Base-by-base conservation (phyloP, 2,113 vertebrate species). In the Odocoileus hemionus region DNA sequence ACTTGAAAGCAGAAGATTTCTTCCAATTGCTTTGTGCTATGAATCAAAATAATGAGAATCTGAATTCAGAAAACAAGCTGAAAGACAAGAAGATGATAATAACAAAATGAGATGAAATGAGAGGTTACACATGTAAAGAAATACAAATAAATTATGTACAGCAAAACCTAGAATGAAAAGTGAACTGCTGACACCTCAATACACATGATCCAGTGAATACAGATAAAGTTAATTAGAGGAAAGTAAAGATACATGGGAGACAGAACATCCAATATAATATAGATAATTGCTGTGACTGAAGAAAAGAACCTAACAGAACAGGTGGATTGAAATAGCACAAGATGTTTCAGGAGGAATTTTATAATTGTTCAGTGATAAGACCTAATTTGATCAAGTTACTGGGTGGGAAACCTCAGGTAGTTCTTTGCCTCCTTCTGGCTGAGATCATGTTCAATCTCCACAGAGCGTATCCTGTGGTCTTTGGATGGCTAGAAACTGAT, bases 141-240 rank as follows among this genome's bases (percentile, higher is more conserved):
- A 83, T 28, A 86, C 19, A 82, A 79, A 84, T 93, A 94, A 94
- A 60, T 85, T 85, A 61, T 19, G 21, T 43, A 67, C n/a, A 90
- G 10, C 50, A 88, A 79, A 94, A 95, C n/a, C 26, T 96, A 67
- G 76, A 67, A 54, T 74, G 36, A 93, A 91, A 86, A 78, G 88
- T 17, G 17, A 97, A 91, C 93, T 74, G 36, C 84, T 91, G 61
- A 25, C n/a, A 83, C 70, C 8, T 89, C 92, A 43, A 43, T 64
- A 70, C 60, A 87, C 47, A 47, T 74, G 79, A 95, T 91, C 39
- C 60, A 86, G 1, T 43, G 52, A 90, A 67, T 78, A 64, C 9
- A 76, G 61, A 39, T 70, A 45, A 54, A 36, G 6, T 80, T 79
- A 87, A 45, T 76, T 39, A 84, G 74, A 93, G 36, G 85, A 96